phyloP scores from a whole-genome alignment of 2,113 vertebrate species.

The Megaceryle maxima region DNA sequence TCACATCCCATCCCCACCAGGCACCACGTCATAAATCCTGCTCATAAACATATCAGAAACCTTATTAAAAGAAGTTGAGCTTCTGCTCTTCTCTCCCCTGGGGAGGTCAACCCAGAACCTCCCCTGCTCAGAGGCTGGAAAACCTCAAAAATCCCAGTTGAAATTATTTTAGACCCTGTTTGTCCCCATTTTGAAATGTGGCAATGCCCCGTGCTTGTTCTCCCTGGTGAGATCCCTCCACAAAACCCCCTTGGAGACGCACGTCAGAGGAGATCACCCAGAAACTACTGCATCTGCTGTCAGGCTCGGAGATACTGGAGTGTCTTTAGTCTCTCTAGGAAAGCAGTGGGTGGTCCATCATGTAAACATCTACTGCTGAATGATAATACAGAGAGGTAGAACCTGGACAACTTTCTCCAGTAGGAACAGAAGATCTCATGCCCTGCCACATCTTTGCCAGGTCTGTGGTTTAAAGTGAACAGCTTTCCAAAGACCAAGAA shows the following conservation, averaged over 20 bases:
- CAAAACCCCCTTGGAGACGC: not conserved
- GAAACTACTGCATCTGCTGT: not conserved
- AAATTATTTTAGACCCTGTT: not conserved
- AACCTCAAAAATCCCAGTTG: not conserved
- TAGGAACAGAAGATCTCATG: not conserved
- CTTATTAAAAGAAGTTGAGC: slow-evolving; percentile 61
- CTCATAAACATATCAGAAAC: slow-evolving; percentile 54
- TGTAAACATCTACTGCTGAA: not conserved
- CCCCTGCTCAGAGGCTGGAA: not conserved
- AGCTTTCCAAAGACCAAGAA: not conserved
- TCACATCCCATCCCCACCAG: slow-evolving; percentile 49
- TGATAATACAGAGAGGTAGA: not conserved
- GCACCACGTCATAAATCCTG: slow-evolving; percentile 56
- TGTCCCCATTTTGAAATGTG: not conserved
- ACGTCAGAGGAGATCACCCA: not conserved
- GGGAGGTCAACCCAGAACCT: slow-evolving; percentile 16
- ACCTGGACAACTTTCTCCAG: not conserved
- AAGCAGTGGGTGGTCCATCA: not conserved
- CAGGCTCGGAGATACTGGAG: not conserved
- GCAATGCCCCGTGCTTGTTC: not conserved
- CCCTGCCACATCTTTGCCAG: not conserved
- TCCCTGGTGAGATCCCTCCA: not conserved
- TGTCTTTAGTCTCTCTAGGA: not conserved
- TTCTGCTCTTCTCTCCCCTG: not conserved
- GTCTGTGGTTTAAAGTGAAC: not conserved